These are phyloP conservation scores for Phortica magna DNA, from an alignment of 2,888 invertebrate genomes.

Conservation along the genomic window DNA sequence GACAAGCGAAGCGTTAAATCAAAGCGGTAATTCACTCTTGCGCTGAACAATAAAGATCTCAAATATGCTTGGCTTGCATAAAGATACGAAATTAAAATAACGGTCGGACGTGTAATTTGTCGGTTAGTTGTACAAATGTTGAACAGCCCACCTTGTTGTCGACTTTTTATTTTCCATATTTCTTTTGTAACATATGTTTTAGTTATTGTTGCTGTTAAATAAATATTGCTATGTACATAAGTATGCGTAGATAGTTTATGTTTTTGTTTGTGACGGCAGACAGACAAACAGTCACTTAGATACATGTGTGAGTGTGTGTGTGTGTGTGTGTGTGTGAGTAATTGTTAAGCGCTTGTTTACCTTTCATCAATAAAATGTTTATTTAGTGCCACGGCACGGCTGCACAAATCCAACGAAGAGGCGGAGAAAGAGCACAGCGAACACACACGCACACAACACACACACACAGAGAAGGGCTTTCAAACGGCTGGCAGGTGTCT, in stretches of 20 bases:
- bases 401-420: conserved; percentile 45
- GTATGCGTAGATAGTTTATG: background rate
- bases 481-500: conserved; percentile 59
- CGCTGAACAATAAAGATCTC: conserved; percentile 38
- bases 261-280: background rate
- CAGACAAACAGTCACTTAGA: conserved; percentile 8
- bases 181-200: no score
- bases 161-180: background rate
- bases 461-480: background rate
- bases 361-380: conserved; percentile 68
- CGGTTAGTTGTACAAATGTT: background rate
- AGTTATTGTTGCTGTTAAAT: background rate
- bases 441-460: background rate
- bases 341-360: conserved; percentile 58
- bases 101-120: background rate
- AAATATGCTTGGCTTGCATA: conserved; percentile 27
- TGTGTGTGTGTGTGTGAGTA: conserved; percentile 24
- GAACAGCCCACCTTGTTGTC: conserved; percentile 11
- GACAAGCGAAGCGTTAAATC: conserved; percentile 63
- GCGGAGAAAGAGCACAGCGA: conserved; percentile 41
- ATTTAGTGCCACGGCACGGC: conserved; percentile 49
- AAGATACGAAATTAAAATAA: conserved; percentile 2
- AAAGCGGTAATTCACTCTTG: conserved; percentile 56
- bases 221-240: background rate
- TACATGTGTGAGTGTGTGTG: conserved; percentile 43